These are phyloP conservation scores for Strongylocentrotus purpuratus DNA, from an alignment of 35 echinoderm and acorn worm genomes.

Conservation along the genomic window DNA sequence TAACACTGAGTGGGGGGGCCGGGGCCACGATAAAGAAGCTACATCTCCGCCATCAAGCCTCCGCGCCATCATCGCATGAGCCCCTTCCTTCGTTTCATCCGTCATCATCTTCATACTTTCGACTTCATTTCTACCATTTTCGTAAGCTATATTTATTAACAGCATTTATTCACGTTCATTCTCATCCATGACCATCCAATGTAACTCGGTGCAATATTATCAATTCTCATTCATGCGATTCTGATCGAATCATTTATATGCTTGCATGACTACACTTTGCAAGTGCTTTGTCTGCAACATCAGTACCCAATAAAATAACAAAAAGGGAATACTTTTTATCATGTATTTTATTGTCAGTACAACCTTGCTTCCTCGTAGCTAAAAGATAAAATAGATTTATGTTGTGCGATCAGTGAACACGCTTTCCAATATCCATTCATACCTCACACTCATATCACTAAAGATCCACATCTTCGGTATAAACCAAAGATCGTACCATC, in stretches of 20 bases:
- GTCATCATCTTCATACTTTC: slow-evolving; percentile 58
- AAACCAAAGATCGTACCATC: slow-evolving; percentile 43
- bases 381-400: slow-evolving; percentile 62
- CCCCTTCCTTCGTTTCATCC: slow-evolving; percentile 53
- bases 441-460: slow-evolving; percentile 54
- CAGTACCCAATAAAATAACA: no score
- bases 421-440: slow-evolving; percentile 41
- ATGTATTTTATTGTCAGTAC: no score
- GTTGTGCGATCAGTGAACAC: slow-evolving; percentile 24
- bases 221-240: no score
- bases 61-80: background rate
- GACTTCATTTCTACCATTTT: slow-evolving; percentile 20
- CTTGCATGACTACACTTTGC: background rate
- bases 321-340: no score
- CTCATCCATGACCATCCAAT: slow-evolving; percentile 58
- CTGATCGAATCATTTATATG: background rate
- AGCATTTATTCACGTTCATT: slow-evolving; percentile 58
- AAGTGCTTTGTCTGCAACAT: background rate
- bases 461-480: slow-evolving; percentile 33
- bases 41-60: no score
- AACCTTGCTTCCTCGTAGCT: slow-evolving; percentile 22
- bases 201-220: slow-evolving; percentile 31
- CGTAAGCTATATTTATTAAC: slow-evolving; percentile 60
- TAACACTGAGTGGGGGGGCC: no score
- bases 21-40: no score